phyloP scores from a whole-genome alignment of 1,140 invertebrate species.

The Homalodisca vitripennis region DNA sequence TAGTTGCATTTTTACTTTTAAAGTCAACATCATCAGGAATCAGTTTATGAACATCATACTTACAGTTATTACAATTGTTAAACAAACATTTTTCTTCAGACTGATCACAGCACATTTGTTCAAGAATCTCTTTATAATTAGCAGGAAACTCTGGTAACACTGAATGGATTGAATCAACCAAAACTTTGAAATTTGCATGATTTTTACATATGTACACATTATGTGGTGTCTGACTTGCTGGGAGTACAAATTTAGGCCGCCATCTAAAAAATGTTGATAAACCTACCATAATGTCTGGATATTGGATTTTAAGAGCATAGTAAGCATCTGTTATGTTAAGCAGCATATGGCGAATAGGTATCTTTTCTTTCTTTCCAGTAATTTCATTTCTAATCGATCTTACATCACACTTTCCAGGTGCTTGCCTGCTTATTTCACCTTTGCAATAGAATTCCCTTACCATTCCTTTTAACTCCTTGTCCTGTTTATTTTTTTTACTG shows the following conservation, averaged over 20 bases:
- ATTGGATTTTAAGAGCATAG: constrained; percentile 8
- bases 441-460: no score
- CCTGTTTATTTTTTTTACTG: no score
- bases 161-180: not conserved
- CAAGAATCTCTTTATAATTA: constrained; percentile 6
- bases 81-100: constrained; percentile 24
- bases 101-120: constrained; percentile 20
- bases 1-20: not conserved
- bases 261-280: constrained; percentile 14
- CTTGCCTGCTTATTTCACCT: no score
- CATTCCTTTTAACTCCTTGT: no score
- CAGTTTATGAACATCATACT: not conserved
- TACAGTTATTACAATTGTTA: not conserved
- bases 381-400: constrained; percentile 14
- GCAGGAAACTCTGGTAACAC: not conserved
- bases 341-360: constrained; percentile 24
- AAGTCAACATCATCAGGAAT: not conserved
- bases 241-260: constrained; percentile 23
- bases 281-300: constrained; percentile 1
- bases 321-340: constrained; percentile 25
- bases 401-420: constrained; percentile 25
- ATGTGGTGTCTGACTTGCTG: constrained; percentile 26
- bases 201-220: constrained; percentile 28
- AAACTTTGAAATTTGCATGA: constrained; percentile 14
- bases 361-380: constrained; percentile 8